Evolutionary conservation across 1,140 invertebrate genomes (phyloP), one percentile per base, ranked within the genome.

Genomic region (Leptopilina clavipes): DNA sequence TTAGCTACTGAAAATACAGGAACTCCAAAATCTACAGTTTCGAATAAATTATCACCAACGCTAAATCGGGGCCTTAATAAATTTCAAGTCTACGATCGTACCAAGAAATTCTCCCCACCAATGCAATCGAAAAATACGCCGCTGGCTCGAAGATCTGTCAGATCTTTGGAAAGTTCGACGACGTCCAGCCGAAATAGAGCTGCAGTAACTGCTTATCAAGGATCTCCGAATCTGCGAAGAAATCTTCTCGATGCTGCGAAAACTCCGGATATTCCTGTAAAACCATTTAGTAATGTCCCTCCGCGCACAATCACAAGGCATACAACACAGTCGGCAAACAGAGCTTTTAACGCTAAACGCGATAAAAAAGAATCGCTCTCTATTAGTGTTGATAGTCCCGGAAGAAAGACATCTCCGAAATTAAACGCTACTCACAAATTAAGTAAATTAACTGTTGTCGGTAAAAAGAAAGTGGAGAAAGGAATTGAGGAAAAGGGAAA

Each of bases 161-260:
- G 86, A 71, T 86, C 88, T 0, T 18, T 91, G 14, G 89, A 91
- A 72, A 86, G 79, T 76, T 90, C 89, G 0, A 90, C 89, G 0
- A 89, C 89, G 3, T 88, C 89, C 0, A 90, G 89, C 76, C 81
- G 89, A 71, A 90, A 87, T 79, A 86, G 89, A 22, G 89, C 86
- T 0, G 88, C 88, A 1, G 86, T 87, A 17, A 84, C 45, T 59
- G 76, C 84, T 10, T 90, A 89, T 71, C 87, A 89, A 10, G 87
- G 86, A 0, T 84, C 88, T 5, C 85, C 88, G 3, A 89, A 81
- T 85, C 80, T 90, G 37, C 83, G 89, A 11, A 85, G 85, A 74
- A 91, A 83, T 80, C 82, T 90, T 14, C 74, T 90, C 3, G 89
- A 91, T 45, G 89, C 89, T 5, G 89, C 89, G 0, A 91, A 87